Conservation (phyloP, 2,113 vertebrate species). For the Brachyhypopomus gauderio region DNA sequence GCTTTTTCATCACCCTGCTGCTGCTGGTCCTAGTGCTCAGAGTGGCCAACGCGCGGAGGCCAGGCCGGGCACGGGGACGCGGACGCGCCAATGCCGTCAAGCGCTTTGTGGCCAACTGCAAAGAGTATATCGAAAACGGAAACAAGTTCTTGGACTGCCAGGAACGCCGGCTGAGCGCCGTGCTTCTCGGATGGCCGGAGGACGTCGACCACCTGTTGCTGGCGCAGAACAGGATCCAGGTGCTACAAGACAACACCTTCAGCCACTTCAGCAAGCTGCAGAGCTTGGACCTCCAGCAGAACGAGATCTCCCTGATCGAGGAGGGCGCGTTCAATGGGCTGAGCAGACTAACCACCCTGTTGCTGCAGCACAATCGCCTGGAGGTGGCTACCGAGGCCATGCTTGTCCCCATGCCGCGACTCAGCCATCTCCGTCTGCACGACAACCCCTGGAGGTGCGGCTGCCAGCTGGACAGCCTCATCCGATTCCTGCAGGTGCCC, state of each 20-base stretch:
- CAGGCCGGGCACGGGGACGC: slow-evolving; percentile 65
- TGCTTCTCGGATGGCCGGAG: slow-evolving; percentile 84
- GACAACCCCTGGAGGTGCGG: slow-evolving; percentile 93
- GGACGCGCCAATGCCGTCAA: slow-evolving; percentile 71
- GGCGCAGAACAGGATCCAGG: slow-evolving; percentile 86
- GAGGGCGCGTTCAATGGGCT: slow-evolving; percentile 86
- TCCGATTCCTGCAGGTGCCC: slow-evolving; percentile 90
- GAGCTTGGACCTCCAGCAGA: slow-evolving; percentile 94
- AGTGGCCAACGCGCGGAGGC: slow-evolving; percentile 72
- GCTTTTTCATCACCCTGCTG: slow-evolving; percentile 72
- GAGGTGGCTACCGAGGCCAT: slow-evolving; percentile 82
- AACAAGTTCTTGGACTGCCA: slow-evolving; percentile 95
- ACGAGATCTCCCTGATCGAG: slow-evolving; percentile 87
- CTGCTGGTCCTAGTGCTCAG: slow-evolving; percentile 75
- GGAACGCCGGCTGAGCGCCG: slow-evolving; percentile 82
- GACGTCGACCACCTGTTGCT: slow-evolving; percentile 91
- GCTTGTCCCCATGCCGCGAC: slow-evolving; percentile 83
- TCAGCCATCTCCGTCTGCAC: slow-evolving; percentile 90
- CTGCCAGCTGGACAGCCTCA: slow-evolving; percentile 86
- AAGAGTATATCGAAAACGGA: slow-evolving; percentile 82
- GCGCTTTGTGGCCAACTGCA: slow-evolving; percentile 82
- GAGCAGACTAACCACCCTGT: slow-evolving; percentile 84
- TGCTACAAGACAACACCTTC: slow-evolving; percentile 87
- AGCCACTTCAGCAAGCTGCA: slow-evolving; percentile 82
- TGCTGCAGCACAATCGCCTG: slow-evolving; percentile 92